A percentile compares a stretch with the other conserved stretches of the same genome.
Conservation (phyloP, 1,140 invertebrate genomes). For the Papilio polytes region DNA sequence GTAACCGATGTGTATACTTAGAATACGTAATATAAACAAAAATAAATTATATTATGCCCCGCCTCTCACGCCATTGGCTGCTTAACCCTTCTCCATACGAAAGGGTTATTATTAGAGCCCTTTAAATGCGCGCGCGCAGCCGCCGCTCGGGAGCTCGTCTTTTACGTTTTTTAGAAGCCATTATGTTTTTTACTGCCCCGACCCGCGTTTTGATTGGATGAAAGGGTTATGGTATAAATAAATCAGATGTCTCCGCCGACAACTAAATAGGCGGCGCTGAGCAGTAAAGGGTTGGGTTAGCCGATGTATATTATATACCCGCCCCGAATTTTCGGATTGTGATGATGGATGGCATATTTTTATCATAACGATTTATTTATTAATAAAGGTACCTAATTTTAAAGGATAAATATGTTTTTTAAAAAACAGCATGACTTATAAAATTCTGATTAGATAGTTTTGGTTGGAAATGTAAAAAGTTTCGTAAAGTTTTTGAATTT, state of each 20-base stretch:
- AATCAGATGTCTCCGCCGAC: slow-evolving; percentile 53
- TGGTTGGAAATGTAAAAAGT: too few relatives aligned
- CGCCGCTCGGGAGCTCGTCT: slow-evolving; percentile 57
- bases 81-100: slow-evolving; percentile 69
- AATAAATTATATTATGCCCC: slow-evolving; percentile 51
- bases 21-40: background rate
- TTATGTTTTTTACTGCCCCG: slow-evolving; percentile 64
- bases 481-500: too few relatives aligned
- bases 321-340: slow-evolving; percentile 44
- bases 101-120: slow-evolving; percentile 80
- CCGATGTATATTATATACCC: slow-evolving; percentile 42
- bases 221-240: slow-evolving; percentile 78
- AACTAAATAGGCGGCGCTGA: slow-evolving; percentile 59
- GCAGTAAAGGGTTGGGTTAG: slow-evolving; percentile 70
- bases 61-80: slow-evolving; percentile 73
- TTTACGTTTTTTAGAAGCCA: slow-evolving; percentile 74
- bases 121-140: slow-evolving; percentile 62
- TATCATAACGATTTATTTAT: background rate
- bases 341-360: slow-evolving; percentile 43
- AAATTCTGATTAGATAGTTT: background rate
- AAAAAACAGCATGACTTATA: background rate
- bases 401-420: background rate
- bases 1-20: background rate
- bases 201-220: slow-evolving; percentile 70
- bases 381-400: background rate